A percentile compares a stretch with the other conserved stretches of the same genome.
Conservation (phyloP, 2,113 vertebrate genomes). For the Micromys minutus region DNA sequence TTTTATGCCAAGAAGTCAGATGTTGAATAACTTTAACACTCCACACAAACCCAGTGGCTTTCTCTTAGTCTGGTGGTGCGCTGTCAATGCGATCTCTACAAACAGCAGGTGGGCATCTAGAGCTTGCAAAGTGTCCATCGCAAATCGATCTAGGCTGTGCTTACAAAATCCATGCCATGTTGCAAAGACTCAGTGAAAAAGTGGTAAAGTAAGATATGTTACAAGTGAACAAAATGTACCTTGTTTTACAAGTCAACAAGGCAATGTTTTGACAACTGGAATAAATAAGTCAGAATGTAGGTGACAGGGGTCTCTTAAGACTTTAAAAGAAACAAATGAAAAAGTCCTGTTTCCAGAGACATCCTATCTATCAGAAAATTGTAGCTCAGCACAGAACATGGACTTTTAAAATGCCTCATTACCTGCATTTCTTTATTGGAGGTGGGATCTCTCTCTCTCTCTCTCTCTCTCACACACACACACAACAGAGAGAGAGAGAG, state of each 20-base stretch:
- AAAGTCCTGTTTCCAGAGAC: neutral
- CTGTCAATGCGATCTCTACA: neutral
- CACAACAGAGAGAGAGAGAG: too few species aligned
- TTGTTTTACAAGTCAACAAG: neutral
- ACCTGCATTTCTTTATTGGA: neutral
- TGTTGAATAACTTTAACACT: slow-evolving; percentile 27
- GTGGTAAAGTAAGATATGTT: neutral
- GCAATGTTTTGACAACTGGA: slow-evolving; percentile 2
- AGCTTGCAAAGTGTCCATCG: neutral
- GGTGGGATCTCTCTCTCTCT: neutral
- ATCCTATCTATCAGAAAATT: neutral
- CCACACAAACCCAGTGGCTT: neutral
- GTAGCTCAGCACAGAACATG: neutral
- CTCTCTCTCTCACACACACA: too few species aligned
- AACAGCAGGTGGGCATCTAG: neutral
- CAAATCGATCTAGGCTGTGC: neutral
- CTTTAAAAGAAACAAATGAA: neutral
- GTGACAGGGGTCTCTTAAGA: neutral
- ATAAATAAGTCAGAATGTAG: neutral
- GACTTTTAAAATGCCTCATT: neutral
- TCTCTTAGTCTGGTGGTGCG: neutral
- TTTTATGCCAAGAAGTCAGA: slow-evolving; percentile 30
- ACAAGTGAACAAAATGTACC: neutral
- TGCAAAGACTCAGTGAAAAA: slow-evolving; percentile 15
- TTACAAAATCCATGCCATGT: neutral